Base-by-base conservation (phyloP, 2,797 vertebrate species). In the Sebastes hubbsi region DNA sequence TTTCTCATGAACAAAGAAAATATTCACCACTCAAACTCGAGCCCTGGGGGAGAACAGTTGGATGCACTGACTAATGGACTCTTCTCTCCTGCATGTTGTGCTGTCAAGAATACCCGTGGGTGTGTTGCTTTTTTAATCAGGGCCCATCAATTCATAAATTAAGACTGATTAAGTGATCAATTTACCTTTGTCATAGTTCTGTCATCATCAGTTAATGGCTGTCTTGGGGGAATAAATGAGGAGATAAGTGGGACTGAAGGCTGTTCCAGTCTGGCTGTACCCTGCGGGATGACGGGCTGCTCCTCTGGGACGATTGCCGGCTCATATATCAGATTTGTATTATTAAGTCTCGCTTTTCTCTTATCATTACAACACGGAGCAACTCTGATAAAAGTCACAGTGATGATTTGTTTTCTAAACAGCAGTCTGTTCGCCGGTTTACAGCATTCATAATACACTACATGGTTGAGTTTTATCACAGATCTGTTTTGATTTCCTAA, bases 151-250 rank as follows among this genome's bases (percentile, higher is more conserved):
- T 73, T 89, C 70, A 77, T 65, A 70, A 87, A 87, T 92, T 84
- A 88, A 80, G 75, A 80, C 71, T 83, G 87, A 92, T 89, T 79
- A 91, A 83, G 75, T 77, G 78, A 90, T 90, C 82, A 84, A 66
- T 87, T 89, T 89, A 89, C 77, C 56, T 84, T 73, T 83, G 87
- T 86, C 80, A 76, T 83, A 30, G 56, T 76, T 85, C 72, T 90
- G 87, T 84, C 75, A 80, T 65, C 70, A 52, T 56, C n/a, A 46
- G 52, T 81, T 87, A 86, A 81, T 59, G 60, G 52, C 52, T 4
- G 58, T 84, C 83, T 64, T 62, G 2, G 8, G 81, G 72, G 78
- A 80, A 66, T 81, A 86, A 80, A 86, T 72, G 77, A 81, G 84
- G 49, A 87, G 65, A 71, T 73, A 68, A 87, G 74, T 80, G 67